Percentiles rank a stretch among this genome's conserved stretches.
Conservation (phyloP, 2,888 invertebrate genomes). For the Drosophila helvetica region DNA sequence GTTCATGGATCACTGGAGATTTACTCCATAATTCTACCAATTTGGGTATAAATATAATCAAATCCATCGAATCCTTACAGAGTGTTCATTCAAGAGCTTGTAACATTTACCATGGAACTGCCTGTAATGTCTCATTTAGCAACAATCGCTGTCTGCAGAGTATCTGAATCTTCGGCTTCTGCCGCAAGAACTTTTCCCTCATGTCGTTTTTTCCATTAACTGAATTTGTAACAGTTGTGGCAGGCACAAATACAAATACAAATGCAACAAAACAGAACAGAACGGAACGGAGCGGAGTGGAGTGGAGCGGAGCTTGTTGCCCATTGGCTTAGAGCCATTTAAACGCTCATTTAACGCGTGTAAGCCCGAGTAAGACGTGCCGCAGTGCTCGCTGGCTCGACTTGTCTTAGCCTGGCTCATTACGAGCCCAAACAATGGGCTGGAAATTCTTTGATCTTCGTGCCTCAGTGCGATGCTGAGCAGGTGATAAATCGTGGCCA, state of each 20-base stretch:
- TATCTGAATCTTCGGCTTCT: neutral
- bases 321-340: constrained; percentile 43
- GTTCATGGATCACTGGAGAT: too few relatives aligned
- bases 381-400: constrained; percentile 42
- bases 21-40: too few relatives aligned
- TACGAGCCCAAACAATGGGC: constrained; percentile 40
- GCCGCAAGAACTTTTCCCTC: neutral
- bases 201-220: constrained; percentile 24
- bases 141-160: neutral
- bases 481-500: constrained; percentile 55
- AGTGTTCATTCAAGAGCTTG: too few relatives aligned
- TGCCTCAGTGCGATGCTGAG: constrained; percentile 39
- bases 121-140: too few relatives aligned
- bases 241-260: constrained; percentile 7
- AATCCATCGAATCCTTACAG: too few relatives aligned
- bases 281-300: neutral
- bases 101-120: too few relatives aligned
- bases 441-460: constrained; percentile 38
- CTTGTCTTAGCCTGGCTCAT: constrained; percentile 14
- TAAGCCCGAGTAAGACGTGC: constrained; percentile 40
- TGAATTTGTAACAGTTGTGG: constrained; percentile 21
- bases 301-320: constrained; percentile 5
- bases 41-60: too few relatives aligned
- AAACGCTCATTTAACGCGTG: constrained; percentile 48
- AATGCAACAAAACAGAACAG: constrained; percentile 8